phyloP scores from a whole-genome alignment of 1,140 invertebrate species.

The Aphelinus atriplicis region DNA sequence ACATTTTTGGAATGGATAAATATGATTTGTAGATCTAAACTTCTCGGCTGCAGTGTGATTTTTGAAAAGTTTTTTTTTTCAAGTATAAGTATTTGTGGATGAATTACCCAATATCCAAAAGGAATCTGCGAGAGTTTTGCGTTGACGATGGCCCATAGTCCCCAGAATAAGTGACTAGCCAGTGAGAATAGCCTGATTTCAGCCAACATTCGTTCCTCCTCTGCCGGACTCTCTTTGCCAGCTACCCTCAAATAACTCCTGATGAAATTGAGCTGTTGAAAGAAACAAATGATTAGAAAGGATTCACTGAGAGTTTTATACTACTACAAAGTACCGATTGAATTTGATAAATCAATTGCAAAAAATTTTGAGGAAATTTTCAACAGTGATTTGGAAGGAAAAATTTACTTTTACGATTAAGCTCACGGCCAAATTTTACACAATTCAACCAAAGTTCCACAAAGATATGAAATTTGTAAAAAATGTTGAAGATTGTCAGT shows the following conservation, averaged over 20 bases:
- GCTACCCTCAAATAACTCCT: constrained; percentile 68
- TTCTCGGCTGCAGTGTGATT: too few species aligned
- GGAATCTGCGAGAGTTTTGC: constrained; percentile 87
- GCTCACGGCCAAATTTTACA: constrained; percentile 8
- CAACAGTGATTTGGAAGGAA: not conserved
- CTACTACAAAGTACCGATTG: constrained; percentile 34
- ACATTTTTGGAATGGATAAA: too few species aligned
- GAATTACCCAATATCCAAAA: constrained; percentile 93
- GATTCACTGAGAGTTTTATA: not conserved
- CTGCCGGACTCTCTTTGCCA: constrained; percentile 57
- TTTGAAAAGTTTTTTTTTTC: too few species aligned
- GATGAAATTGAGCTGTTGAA: constrained; percentile 71
- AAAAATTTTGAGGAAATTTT: constrained; percentile 5
- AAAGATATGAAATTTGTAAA: not conserved
- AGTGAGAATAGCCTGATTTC: constrained; percentile 87
- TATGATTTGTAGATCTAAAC: too few species aligned
- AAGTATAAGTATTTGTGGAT: not conserved
- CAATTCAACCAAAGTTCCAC: constrained; percentile 8
- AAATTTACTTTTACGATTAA: constrained; percentile 16
- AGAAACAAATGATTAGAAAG: constrained; percentile 40
- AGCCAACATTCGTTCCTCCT: constrained; percentile 72
- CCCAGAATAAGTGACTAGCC: constrained; percentile 94
- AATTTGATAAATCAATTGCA: constrained; percentile 23
- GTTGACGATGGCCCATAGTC: constrained; percentile 90
- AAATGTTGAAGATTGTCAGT: not conserved